A percentile compares a stretch with the other conserved stretches of the same genome.
phyloP scores from a whole-genome alignment of 2,888 invertebrate genomes.

The Congeria kusceri region DNA sequence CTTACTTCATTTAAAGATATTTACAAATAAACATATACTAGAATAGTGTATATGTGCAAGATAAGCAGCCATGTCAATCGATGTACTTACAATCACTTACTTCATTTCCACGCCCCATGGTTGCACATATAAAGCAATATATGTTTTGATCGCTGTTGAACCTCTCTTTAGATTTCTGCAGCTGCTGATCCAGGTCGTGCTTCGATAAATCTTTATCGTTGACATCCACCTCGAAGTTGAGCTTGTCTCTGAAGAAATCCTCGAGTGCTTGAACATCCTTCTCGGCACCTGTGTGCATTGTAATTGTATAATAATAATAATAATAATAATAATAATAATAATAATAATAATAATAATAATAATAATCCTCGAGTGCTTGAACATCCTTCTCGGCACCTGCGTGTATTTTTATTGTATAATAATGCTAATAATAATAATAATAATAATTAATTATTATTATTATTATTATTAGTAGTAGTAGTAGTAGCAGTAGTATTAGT shows the following conservation, averaged over 20 bases:
- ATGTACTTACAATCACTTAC: neutral
- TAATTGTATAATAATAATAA: no score
- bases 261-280: slow-evolving; percentile 50
- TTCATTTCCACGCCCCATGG: slow-evolving; percentile 19
- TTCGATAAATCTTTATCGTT: slow-evolving; percentile 5
- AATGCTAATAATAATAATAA: no score
- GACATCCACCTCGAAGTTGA: slow-evolving; percentile 48
- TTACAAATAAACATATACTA: no score
- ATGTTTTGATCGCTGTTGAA: slow-evolving; percentile 27
- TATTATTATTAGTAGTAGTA: no score
- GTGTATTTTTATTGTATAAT: no score
- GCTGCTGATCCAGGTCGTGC: slow-evolving; percentile 27
- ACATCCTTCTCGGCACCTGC: slow-evolving; percentile 52
- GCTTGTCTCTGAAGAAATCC: slow-evolving; percentile 34
- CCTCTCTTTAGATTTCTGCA: slow-evolving; percentile 12
- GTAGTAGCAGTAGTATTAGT: no score
- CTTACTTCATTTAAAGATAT: no score
- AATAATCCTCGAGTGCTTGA: slow-evolving; percentile 25
- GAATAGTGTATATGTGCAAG: no score
- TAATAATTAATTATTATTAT: no score
- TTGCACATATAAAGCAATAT: slow-evolving; percentile 50
- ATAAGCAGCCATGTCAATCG: neutral
- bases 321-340: no score
- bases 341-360: no score
- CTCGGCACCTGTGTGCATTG: slow-evolving; percentile 26